Base-by-base conservation (phyloP, 2,888 invertebrate species). In the Branchipolynoe longqiensis region DNA sequence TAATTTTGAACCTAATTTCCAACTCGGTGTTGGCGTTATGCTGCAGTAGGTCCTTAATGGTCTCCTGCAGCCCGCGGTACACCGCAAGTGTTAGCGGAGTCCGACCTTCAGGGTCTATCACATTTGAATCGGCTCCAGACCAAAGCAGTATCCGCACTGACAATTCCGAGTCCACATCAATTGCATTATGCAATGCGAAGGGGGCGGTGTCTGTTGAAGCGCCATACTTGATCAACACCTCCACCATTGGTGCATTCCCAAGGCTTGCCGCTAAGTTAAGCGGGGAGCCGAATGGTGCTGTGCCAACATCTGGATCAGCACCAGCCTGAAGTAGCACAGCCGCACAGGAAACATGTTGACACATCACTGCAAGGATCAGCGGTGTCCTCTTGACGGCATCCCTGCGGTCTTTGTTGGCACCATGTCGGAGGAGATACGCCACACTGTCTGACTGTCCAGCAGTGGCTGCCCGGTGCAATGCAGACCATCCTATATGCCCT, bases 371-470 rank as follows among this genome's bases (percentile, higher is more conserved):
- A 4, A 69, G 38, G 2, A 69, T 33, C 0, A 69, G 69, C 1
- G 69, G 69, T 1, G 69, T 69, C 18, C 69, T 18, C 18, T 69
- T 38, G 0, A 69, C 69, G 38, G 69, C 69, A 33, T 69, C 69
- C 0, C 69, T 36, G 38, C 69, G 33, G 38, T 69, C 38, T n/a
- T 69, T 69, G 18, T 69, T n/a, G 1, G 69, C 69, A 2, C 69
- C 69, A 25, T 69, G 69, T 8, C 69, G 33, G 1, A 69, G 69
- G 4, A 69, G 69, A 18, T 69, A 69, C 36, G 33, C 69, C 2
- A 69, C 69, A 38, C 69, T 69, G n/a, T 69, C 69, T 18, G 38
- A 18, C 38, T 69, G 69, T n/a, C 69, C 69, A 6, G 69, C 69
- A 1, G 69, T n/a, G 0, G 38, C 69, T 36, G 69, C 69, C 18